Base-by-base conservation (phyloP, 2,888 invertebrate species). In the Aleiodes alternator region DNA sequence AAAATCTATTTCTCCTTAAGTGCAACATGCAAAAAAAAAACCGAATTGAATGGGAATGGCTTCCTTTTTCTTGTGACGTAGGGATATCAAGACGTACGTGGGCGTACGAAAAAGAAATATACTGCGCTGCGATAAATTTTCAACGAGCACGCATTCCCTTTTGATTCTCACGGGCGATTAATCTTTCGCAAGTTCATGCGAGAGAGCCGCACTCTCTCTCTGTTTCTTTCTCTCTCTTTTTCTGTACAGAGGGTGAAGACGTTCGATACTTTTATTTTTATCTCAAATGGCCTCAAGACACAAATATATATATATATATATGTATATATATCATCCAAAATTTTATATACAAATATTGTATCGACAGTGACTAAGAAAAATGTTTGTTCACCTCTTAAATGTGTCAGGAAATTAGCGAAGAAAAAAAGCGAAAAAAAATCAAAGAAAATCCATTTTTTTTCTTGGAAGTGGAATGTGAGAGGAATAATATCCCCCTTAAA, bases 61-160 rank as follows among this genome's bases (percentile, higher is more conserved):
- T 79, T 80, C 77, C 72, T 80, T 77, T 73, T 78, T 50, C 50
- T 76, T 78, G 76, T 79, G 78, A 78, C 74, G 77, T 68, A 51
- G 75, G 74, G 55, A 43, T 77, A 80, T 79, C 78, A 79, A 79
- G 78, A 80, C 78, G 77, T 73, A 73, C 55, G 75, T 80, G 79
- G 80, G 80, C 80, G 80, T 79, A 57, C 43, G 69, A 72, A 78
- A 66, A 76, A 76, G 76, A 78, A 78, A 80, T 77, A 78, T 74
- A 76, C 76, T 74, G 78, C 70, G 78, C 74, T 72, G 72, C 80
- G 75, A 80, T 80, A 80, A 80, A 80, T 80, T 68, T 80, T 78
- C 76, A 75, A 76, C 72, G 74, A 61, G 71, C 78, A 79, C 76
- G 75, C 75, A 75, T 75, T 75, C 75, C 71, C 75, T 75, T 75